A percentile compares a stretch with the other conserved stretches of the same genome.
Evolutionary conservation across 2,797 vertebrate genomes (phyloP).

Genomic region (Pipistrellus pygmaeus): DNA sequence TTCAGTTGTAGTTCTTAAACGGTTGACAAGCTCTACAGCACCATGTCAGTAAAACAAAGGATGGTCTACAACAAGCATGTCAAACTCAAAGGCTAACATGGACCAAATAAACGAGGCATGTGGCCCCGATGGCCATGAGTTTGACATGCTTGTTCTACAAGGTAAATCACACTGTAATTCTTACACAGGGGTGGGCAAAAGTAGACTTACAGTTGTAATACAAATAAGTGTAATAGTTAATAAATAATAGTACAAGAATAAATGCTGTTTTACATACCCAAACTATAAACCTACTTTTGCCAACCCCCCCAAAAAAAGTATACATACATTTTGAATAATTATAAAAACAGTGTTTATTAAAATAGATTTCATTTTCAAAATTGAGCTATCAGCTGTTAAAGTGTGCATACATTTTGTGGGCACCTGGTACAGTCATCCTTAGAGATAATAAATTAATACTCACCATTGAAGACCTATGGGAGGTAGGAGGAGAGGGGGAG

Average conservation of each 20-base stretch:
- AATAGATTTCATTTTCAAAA: no score
- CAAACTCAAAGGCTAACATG: no score
- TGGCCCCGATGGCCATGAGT: no score
- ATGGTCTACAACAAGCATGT: background rate
- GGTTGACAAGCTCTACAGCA: background rate
- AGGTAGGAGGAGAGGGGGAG: background rate
- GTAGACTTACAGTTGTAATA: background rate
- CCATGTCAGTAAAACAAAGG: background rate
- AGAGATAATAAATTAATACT: background rate
- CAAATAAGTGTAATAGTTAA: background rate
- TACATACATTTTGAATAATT: no score
- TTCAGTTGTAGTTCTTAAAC: constrained; percentile 5
- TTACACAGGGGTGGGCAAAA: background rate
- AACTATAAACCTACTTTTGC: background rate
- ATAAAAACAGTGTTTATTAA: background rate
- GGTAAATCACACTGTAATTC: background rate
- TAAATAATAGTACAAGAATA: background rate
- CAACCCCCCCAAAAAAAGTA: background rate
- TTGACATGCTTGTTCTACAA: background rate
- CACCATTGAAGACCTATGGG: background rate
- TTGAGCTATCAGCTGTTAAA: no score
- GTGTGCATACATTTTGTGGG: no score
- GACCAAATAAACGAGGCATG: no score
- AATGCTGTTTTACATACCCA: background rate
- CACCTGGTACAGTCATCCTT: background rate